Base-by-base conservation (phyloP, 2,113 vertebrate species). In the Anseranas semipalmata region DNA sequence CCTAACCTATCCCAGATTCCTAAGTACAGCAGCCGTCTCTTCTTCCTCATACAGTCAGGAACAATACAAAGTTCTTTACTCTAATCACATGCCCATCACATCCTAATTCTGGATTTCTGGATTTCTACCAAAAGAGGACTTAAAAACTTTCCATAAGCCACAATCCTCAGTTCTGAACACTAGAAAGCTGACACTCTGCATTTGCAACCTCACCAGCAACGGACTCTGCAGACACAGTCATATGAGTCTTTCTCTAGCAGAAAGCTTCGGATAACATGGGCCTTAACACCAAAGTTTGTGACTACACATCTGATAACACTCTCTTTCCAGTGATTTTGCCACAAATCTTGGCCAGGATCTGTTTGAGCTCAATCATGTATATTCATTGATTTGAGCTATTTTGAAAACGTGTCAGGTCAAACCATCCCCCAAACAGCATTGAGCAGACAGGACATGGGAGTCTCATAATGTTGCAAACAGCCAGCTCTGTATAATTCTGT, bases 401-500 rank as follows among this genome's bases (percentile, higher is more conserved):
- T 28, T 91, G 79, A 90, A 79, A 78, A 79, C 20, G 13, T 63
- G 82, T 85, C 93, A 78, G 56, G 79, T n/a, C 70, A 63, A 83
- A 45, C 91, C 89, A 91, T 75, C 21, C 1, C 2, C 78, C 65
- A 86, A 95, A 85, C 62, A 62, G 67, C 59, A 77, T 27, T 5
- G 37, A 97, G n/a, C 77, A 95, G 85, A 96, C 41, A 46, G 65
- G 74, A 92, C 96, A 88, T 12, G 71, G 66, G 67, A 59, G 73
- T 76, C 84, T 67, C 27, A 7, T 43, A 81, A 46, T 75, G 68
- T 75, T 95, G 89, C 88, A 78, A 91, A 81, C 75, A 75, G 82
- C 30, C 82, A 93, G 90, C 79, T 96, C 59, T 83, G 65, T 24
- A 90, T 81, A 95, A 96, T 90, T 91, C 37, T 95, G 83, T 96